A percentile compares a stretch with the other conserved stretches of the same genome.
phyloP scores from a whole-genome alignment of 2,797 vertebrate genomes.

The Etheostoma perlongum region DNA sequence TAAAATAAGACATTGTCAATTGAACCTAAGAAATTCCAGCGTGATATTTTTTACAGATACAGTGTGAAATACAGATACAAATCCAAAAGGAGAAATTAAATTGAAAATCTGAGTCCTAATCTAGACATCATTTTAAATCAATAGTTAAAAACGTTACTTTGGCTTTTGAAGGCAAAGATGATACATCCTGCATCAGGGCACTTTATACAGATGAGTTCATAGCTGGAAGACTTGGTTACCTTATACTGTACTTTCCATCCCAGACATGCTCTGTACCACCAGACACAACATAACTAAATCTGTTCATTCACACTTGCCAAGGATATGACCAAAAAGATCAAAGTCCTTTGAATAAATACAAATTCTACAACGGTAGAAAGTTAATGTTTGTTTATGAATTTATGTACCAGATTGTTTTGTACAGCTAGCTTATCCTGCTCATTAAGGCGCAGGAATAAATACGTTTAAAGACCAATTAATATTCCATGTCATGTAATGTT shows the following conservation, averaged over 20 bases:
- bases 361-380: not conserved
- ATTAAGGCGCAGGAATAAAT: not conserved
- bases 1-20: constrained; percentile 2
- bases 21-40: not conserved
- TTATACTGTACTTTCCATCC: constrained; percentile 52
- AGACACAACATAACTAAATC: constrained; percentile 59
- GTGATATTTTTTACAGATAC: not conserved
- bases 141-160: not conserved
- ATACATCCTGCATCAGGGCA: constrained; percentile 66
- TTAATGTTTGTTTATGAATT: not conserved
- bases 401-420: not conserved
- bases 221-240: constrained; percentile 64
- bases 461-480: not conserved
- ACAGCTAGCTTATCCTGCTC: not conserved
- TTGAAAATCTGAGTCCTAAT: not conserved
- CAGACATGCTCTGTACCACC: constrained; percentile 52
- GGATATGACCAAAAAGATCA: constrained; percentile 26
- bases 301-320: constrained; percentile 38
- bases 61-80: not conserved
- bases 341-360: constrained; percentile 20
- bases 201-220: constrained; percentile 65
- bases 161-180: constrained; percentile 47
- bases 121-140: not conserved
- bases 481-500: constrained; percentile 18
- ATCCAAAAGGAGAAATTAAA: not conserved